Evolutionary conservation across 2,113 vertebrate species (phyloP).

Genomic region (Rhadina sibilatrix): DNA sequence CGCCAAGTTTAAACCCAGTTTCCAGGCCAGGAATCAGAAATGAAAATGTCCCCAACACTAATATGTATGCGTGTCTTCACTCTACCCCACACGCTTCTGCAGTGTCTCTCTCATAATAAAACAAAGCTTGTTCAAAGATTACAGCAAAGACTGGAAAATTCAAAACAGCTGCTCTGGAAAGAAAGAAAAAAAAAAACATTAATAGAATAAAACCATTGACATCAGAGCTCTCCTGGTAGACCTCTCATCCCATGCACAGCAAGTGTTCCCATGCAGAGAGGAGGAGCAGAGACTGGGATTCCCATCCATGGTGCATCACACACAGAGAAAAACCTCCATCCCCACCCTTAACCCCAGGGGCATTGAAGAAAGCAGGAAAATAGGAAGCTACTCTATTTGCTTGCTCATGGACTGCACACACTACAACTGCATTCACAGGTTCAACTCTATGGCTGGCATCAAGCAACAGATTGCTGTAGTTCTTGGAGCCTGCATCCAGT

Average conservation of each 20-base stretch:
- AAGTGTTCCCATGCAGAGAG: background rate
- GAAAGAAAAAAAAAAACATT: background rate
- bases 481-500: background rate
- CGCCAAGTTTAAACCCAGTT: conserved; percentile 35
- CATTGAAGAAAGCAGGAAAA: background rate
- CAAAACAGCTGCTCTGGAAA: conserved; percentile 29
- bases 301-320: background rate
- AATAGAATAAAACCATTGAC: background rate
- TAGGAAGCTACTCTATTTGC: background rate
- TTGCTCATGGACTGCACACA: background rate
- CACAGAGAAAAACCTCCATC: background rate
- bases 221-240: background rate
- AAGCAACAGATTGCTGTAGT: background rate
- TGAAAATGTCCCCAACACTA: background rate
- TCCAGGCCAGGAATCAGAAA: conserved; percentile 16
- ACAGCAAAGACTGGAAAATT: background rate
- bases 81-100: background rate
- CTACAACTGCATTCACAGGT: background rate
- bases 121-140: background rate
- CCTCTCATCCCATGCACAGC: background rate
- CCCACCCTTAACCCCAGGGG: background rate
- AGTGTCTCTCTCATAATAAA: background rate
- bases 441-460: background rate
- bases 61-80: background rate
- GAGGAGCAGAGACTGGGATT: background rate